Conservation (phyloP, 2,113 vertebrate genomes). For the Hoplias malabaricus region DNA sequence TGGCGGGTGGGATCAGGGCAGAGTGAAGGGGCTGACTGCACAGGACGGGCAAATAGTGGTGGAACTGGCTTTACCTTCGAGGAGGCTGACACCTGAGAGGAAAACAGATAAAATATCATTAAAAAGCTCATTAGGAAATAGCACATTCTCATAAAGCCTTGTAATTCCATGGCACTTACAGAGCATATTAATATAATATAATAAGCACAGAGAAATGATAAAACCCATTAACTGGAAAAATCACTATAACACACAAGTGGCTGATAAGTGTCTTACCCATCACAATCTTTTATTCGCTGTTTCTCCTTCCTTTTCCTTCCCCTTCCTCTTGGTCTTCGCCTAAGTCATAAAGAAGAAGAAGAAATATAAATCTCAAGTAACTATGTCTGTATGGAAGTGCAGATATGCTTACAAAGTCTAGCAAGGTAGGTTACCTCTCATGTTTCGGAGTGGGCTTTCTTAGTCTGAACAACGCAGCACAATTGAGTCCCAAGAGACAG, state of each 20-base stretch:
- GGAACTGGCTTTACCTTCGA: conserved; percentile 71
- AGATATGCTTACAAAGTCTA: background rate
- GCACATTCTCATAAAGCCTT: background rate
- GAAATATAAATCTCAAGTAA: background rate
- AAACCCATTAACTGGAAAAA: no score
- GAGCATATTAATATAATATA: background rate
- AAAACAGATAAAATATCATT: no score
- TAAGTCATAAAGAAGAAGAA: conserved; percentile 34
- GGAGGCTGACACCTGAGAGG: conserved; percentile 73
- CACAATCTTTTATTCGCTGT: conserved; percentile 72
- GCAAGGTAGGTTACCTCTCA: conserved; percentile 64
- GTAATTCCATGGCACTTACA: no score
- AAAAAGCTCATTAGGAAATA: background rate
- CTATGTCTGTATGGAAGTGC: background rate
- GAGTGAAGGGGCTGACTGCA: conserved; percentile 59
- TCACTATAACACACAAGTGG: no score
- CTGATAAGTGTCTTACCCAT: conserved; percentile 60
- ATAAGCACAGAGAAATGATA: background rate
- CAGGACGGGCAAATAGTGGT: conserved; percentile 47
- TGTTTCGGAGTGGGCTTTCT: conserved; percentile 63
- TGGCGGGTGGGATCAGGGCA: conserved; percentile 59
- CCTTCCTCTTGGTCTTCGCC: conserved; percentile 67
- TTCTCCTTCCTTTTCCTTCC: conserved; percentile 73
- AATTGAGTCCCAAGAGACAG: background rate
- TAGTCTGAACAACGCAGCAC: conserved; percentile 60